Evolutionary conservation across 2,797 vertebrate species (phyloP).

Genomic region (Platalea minor): DNA sequence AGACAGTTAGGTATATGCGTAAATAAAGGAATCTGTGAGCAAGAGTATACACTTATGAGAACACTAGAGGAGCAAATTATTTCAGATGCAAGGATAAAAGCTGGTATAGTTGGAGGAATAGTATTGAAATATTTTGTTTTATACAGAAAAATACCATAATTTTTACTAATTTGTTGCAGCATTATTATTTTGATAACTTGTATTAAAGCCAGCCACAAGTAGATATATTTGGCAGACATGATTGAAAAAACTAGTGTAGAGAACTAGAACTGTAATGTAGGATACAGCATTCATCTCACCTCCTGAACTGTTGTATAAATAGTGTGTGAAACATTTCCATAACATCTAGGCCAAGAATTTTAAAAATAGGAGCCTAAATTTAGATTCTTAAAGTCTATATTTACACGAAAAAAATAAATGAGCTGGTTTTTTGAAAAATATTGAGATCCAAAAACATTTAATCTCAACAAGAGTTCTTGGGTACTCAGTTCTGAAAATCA

Average conservation of each 20-base stretch:
- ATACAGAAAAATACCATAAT: not conserved
- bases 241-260: not conserved
- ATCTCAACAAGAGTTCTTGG: not conserved
- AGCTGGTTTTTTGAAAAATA: not conserved
- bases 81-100: not conserved
- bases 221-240: not conserved
- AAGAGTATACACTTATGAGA: not conserved
- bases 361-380: not conserved
- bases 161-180: not conserved
- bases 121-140: not conserved
- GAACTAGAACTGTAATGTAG: not conserved
- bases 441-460: not conserved
- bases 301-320: not conserved
- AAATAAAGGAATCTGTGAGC: not conserved
- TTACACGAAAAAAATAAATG: not conserved
- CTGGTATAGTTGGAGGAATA: not conserved
- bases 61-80: not conserved
- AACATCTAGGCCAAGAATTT: not conserved
- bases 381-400: not conserved
- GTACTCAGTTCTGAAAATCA: not conserved
- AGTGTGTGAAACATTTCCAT: not conserved
- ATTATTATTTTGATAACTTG: not conserved
- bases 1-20: fast-evolving
- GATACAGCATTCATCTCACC: not conserved
- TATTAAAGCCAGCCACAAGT: not conserved